Conservation (phyloP, 2,797 vertebrate species). For the Rhinoraja longicauda region DNA sequence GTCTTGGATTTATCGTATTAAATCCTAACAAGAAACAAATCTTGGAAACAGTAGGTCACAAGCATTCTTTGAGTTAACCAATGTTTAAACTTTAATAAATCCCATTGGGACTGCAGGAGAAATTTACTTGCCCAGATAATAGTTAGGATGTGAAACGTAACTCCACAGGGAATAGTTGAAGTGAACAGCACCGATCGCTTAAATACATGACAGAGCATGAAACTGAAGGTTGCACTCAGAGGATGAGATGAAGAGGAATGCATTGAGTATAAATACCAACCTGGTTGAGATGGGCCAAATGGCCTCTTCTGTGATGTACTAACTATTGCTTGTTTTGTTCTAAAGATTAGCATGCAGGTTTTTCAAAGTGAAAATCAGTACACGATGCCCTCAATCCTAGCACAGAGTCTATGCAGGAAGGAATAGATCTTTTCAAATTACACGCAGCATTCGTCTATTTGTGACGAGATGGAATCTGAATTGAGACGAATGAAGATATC, state of each 20-base stretch:
- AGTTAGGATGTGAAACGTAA: neutral
- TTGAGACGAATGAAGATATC: slow-evolving; percentile 35
- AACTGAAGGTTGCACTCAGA: neutral
- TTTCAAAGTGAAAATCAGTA: neutral
- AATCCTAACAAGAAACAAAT: neutral
- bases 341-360: neutral
- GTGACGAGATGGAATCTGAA: slow-evolving; percentile 32
- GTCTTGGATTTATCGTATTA: neutral
- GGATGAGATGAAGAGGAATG: neutral
- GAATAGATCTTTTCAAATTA: slow-evolving; percentile 34
- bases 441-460: slow-evolving; percentile 28
- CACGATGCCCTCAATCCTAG: neutral
- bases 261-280: neutral
- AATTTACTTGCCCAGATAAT: neutral
- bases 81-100: neutral
- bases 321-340: neutral
- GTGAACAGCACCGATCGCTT: neutral
- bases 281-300: neutral
- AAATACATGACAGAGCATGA: neutral
- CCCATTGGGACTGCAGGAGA: slow-evolving; percentile 2
- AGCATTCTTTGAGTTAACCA: neutral
- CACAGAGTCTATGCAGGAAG: neutral
- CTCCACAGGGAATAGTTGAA: neutral
- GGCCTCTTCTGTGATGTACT: neutral
- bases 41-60: neutral